Conservation (phyloP, 2,888 invertebrate genomes). For the Trimorus sp. region DNA sequence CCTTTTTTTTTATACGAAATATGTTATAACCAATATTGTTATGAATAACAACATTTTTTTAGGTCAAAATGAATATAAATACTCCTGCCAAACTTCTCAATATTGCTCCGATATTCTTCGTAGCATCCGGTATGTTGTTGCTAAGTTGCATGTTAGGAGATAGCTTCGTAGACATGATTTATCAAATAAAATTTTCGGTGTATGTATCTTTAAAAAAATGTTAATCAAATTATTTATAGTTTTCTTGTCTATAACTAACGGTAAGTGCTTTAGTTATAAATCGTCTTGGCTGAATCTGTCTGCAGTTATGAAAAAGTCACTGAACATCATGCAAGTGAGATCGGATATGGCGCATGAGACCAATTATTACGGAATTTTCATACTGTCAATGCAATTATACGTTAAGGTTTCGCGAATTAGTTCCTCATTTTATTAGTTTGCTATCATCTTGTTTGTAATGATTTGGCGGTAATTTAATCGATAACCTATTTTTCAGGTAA, state of each 20-base stretch:
- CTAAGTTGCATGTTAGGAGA: not conserved
- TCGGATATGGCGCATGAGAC: not conserved
- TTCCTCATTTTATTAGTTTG: not conserved
- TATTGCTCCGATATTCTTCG: not conserved
- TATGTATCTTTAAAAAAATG: not conserved
- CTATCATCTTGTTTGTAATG: not conserved
- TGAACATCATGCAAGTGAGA: conserved; percentile 5
- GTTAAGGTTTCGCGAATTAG: not conserved
- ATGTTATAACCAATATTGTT: no score
- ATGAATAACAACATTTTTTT: no score
- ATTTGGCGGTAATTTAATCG: not conserved
- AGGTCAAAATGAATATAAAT: conserved; percentile 8
- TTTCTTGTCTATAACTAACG: no score
- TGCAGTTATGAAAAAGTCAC: not conserved
- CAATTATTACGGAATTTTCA: conserved; percentile 2
- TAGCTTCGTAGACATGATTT: not conserved
- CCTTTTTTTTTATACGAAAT: no score
- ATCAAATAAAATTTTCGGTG: not conserved
- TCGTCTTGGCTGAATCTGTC: conserved; percentile 8
- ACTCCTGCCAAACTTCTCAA: not conserved
- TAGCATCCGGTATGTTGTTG: not conserved
- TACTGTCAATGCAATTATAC: conserved; percentile 8
- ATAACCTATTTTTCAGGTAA: not conserved
- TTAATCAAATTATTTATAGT: not conserved
- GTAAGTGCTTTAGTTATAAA: conserved; percentile 6